Evolutionary conservation across 2,113 vertebrate species (phyloP).

Genomic region (Columbina picui): DNA sequence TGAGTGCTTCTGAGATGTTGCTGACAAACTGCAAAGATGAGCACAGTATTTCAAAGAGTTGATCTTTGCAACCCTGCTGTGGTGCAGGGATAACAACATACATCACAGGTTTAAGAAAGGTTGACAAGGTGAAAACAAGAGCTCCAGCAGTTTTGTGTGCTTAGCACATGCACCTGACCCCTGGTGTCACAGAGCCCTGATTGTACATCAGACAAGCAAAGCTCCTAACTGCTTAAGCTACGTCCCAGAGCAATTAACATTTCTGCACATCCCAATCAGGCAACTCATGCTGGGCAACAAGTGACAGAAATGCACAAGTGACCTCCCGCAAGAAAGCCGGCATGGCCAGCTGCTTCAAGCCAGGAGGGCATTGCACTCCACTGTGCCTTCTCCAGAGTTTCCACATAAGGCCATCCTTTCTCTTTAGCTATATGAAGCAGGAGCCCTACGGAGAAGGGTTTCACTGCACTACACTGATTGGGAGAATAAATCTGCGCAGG

Average conservation of each 20-base stretch:
- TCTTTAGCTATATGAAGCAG: background rate
- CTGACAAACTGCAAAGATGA: background rate
- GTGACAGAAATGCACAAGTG: background rate
- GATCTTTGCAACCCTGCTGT: background rate
- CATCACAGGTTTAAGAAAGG: background rate
- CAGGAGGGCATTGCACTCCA: background rate
- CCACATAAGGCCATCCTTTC: background rate
- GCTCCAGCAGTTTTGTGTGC: background rate
- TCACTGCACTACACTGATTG: fast-evolving
- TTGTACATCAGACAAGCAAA: background rate
- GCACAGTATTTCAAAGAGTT: background rate
- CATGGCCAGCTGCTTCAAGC: background rate
- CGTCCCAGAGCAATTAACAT: background rate
- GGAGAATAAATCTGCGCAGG: background rate
- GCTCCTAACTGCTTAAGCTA: background rate
- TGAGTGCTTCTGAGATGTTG: background rate
- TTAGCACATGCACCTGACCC: background rate
- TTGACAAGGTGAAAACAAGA: background rate
- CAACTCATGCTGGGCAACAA: background rate
- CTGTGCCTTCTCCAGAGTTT: background rate
- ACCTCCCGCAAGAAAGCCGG: background rate
- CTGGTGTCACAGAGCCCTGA: background rate
- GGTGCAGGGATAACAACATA: background rate
- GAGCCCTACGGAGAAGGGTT: background rate
- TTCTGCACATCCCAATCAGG: background rate